Base-by-base conservation (phyloP, 2,888 invertebrate genomes). In the Oligia latruncula region DNA sequence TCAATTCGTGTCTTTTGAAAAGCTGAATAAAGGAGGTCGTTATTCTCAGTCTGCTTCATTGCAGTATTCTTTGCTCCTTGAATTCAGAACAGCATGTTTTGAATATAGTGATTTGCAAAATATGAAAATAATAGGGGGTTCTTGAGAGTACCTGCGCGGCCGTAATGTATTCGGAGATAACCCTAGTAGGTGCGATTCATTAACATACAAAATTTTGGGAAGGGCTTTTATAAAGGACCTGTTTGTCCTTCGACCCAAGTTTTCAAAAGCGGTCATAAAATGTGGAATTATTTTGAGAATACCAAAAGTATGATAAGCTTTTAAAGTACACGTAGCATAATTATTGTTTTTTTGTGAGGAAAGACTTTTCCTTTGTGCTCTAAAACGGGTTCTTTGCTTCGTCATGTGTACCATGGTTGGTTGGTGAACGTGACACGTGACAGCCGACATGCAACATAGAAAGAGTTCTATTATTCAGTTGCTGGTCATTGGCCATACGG, bases 1-100 rank as follows among this genome's bases (percentile, higher is more conserved):
- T 78, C 72, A 78, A 64, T 52, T 85, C 71, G 58, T 64, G 73
- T 74, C 85, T 78, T 84, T 84, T 78, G 68, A 82, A 82, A 82
- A 43, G 35, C 35, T 78, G 65, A 70, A 82, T 78, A 85, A 75
- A 82, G n/a, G 74, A 82, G 62, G 43, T 78, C 74, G 46, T 82
- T 82, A 75, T 82, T 82, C 68, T 74, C 52, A 49, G 82, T 72
- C 46, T 68, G 74, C 74, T 66, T 72, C 68, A 62, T 74, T 82
- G 82, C 78, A 71, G 74, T 43, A 70, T 75, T n/a, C 78, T 81
- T 66, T 65, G 46, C 67, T 78, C 23, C 49, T 73, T 74, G 52
- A 71, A 77, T 84, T 85, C 46, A 60, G 73, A 81, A 73, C 73
- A 74, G 62, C 46, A 55, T 40, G 35, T 73, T 79, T 62, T 64